Evolutionary conservation across 1,140 invertebrate species (phyloP).

Genomic region (Trichonephila clavipes): DNA sequence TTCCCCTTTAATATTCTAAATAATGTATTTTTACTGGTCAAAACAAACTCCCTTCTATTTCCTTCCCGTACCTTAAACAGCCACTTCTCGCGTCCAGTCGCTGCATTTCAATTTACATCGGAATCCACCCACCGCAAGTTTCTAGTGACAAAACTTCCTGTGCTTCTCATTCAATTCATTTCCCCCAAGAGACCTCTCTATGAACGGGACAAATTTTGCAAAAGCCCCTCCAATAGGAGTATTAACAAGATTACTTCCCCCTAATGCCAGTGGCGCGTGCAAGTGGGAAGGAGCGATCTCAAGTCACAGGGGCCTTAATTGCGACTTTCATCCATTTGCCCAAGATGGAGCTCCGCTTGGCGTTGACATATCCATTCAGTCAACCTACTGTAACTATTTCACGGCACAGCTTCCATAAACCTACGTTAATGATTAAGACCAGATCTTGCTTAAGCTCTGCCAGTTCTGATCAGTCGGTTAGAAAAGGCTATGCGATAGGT

Average conservation of each 20-base stretch:
- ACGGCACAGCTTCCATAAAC: not conserved
- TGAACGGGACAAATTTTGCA: not conserved
- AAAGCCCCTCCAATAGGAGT: not conserved
- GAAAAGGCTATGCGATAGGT: not conserved
- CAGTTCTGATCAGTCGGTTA: not conserved
- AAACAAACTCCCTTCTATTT: too few relatives aligned
- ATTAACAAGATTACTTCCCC: slow-evolving; percentile 6
- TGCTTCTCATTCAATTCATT: not conserved
- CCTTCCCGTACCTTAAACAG: too few relatives aligned
- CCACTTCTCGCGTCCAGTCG: not conserved
- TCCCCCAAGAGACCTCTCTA: not conserved
- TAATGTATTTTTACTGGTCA: too few relatives aligned
- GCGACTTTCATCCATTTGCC: slow-evolving; percentile 24
- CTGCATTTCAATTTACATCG: slow-evolving; percentile 2
- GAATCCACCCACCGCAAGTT: not conserved
- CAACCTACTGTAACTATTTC: slow-evolving; percentile 4
- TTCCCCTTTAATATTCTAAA: too few relatives aligned
- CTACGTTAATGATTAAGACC: not conserved
- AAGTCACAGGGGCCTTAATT: not conserved
- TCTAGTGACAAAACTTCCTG: not conserved
- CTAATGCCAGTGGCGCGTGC: not conserved
- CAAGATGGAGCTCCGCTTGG: not conserved
- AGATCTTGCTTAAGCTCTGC: not conserved
- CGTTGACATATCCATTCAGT: slow-evolving; percentile 18
- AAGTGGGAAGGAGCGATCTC: not conserved